Conservation (phyloP, 2,888 invertebrate genomes). For the Smittia aterrima region DNA sequence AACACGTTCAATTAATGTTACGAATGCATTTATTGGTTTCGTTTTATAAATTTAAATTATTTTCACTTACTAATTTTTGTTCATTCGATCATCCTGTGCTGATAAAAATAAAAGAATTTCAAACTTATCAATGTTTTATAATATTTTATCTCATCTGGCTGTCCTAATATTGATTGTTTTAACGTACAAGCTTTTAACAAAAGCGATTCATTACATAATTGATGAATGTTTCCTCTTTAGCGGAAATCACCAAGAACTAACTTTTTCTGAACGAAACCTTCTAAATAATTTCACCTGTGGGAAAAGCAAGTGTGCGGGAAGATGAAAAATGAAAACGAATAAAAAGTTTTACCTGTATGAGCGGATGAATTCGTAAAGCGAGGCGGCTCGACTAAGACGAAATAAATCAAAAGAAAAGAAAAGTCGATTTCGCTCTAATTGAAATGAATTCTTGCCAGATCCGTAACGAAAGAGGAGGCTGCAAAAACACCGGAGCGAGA, state of each 20-base stretch:
- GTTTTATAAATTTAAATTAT: too few relatives aligned
- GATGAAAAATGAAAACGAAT: background rate
- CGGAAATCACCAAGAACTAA: too few relatives aligned
- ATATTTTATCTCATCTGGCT: too few relatives aligned
- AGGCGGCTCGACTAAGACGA: background rate
- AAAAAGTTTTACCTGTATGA: background rate
- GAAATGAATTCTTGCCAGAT: background rate
- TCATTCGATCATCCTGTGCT: too few relatives aligned
- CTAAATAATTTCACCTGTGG: background rate
- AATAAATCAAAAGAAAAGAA: constrained; percentile 16
- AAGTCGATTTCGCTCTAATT: constrained; percentile 10
- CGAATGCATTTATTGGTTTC: background rate
- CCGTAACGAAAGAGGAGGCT: background rate
- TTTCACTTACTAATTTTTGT: too few relatives aligned
- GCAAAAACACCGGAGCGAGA: background rate
- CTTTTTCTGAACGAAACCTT: background rate
- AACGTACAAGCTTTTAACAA: too few relatives aligned
- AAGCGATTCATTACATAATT: background rate
- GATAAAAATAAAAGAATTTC: too few relatives aligned
- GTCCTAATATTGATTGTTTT: too few relatives aligned
- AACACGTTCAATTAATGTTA: background rate
- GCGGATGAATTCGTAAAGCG: too few relatives aligned
- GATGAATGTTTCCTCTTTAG: too few relatives aligned
- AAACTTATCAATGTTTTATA: too few relatives aligned
- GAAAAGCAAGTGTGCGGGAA: background rate